A percentile compares a stretch with the other conserved stretches of the same genome.
These are phyloP conservation scores for Tetraodon nigroviridis DNA, from an alignment of 2,113 vertebrate species.

Conservation along the genomic window DNA sequence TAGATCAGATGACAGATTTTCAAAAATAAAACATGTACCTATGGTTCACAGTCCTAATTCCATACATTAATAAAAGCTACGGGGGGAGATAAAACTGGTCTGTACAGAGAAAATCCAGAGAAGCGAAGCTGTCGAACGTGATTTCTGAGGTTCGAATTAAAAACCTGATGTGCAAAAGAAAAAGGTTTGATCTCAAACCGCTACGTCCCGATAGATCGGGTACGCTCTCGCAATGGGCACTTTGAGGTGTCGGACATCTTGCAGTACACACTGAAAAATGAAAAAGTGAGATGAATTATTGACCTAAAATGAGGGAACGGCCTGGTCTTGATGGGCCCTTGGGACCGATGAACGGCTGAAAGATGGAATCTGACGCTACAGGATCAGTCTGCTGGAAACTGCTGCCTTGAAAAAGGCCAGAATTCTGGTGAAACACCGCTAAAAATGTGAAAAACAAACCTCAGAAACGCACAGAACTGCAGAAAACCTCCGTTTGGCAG, in stretches of 20 bases:
- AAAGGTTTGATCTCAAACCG: conserved; percentile 34
- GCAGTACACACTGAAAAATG: conserved; percentile 52
- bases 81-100: conserved; percentile 22
- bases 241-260: conserved; percentile 65
- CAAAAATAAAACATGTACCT: conserved; percentile 76
- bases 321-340: too few relatives aligned
- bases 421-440: too few relatives aligned
- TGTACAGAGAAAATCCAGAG: conserved; percentile 42
- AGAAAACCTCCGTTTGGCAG: conserved; percentile 6
- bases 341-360: not conserved
- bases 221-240: conserved; percentile 63
- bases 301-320: conserved; percentile 59
- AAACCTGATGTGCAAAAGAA: conserved; percentile 62
- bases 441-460: not conserved
- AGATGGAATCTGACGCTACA: conserved; percentile 15
- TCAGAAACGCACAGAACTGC: conserved; percentile 8
- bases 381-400: conserved; percentile 14
- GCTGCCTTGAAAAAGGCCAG: conserved; percentile 4
- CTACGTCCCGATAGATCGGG: conserved; percentile 40
- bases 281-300: conserved; percentile 47
- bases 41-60: conserved; percentile 71
- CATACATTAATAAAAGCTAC: conserved; percentile 26
- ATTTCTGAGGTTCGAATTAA: conserved; percentile 29
- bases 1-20: conserved; percentile 75
- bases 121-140: conserved; percentile 31